Evolutionary conservation across 1,140 invertebrate species (phyloP).

Genomic region (Linepithema humile): DNA sequence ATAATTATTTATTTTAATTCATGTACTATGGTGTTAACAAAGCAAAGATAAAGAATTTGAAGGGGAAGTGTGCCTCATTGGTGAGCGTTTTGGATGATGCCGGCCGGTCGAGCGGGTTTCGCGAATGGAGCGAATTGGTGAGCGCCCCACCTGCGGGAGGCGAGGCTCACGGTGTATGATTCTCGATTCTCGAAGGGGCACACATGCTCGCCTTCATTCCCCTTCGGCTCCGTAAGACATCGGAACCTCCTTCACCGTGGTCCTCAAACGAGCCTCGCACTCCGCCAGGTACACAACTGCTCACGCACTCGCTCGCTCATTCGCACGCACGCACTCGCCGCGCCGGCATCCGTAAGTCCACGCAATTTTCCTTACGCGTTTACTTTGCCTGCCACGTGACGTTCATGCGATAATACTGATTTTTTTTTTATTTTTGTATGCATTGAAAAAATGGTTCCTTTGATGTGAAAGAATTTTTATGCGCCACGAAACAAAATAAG

Average conservation of each 20-base stretch:
- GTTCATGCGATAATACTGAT: neutral
- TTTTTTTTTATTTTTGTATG: neutral
- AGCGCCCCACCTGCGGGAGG: conserved; percentile 60
- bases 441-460: neutral
- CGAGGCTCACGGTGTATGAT: conserved; percentile 68
- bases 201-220: conserved; percentile 77
- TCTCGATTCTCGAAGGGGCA: conserved; percentile 81
- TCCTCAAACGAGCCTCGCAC: conserved; percentile 84
- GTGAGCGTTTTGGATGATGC: conserved; percentile 1
- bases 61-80: neutral
- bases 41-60: neutral
- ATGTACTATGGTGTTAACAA: neutral
- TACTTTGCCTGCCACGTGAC: conserved; percentile 6
- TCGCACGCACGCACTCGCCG: conserved; percentile 53
- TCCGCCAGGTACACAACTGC: conserved; percentile 81
- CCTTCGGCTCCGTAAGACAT: conserved; percentile 79
- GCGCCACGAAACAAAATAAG: too few species aligned
- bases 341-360: conserved; percentile 71
- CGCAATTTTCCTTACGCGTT: conserved; percentile 2
- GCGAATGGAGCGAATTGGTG: conserved; percentile 60
- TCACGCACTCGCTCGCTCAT: conserved; percentile 69
- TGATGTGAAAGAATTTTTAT: neutral
- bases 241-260: conserved; percentile 81
- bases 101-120: conserved; percentile 53
- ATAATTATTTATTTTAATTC: too few species aligned